Evolutionary conservation across 2,797 vertebrate species (phyloP), one percentile per base, ranked within the genome.

Genomic region (Microctenopoma steveboyesi): DNA sequence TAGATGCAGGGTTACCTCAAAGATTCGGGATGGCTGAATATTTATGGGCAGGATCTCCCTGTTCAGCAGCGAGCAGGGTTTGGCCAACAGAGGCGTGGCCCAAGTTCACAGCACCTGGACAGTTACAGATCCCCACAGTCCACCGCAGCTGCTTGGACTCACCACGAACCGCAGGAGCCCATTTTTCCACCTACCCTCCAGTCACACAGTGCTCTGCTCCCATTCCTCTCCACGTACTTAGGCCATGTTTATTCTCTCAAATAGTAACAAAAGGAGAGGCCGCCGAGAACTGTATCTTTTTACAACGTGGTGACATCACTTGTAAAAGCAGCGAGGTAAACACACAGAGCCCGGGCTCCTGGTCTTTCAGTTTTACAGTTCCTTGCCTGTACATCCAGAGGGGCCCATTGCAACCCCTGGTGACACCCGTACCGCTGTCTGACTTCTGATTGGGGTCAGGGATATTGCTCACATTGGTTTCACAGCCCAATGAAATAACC

Each of bases 251-350:
- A 87, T 87, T 79, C 90, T 89, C 83, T 88, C 73, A 83, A 85
- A 91, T 78, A 86, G 90, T 83, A 91, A 91, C 89, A 91, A 91
- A 90, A 71, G 82, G 86, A 83, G 0, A 78, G 84, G 65, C 90
- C 79, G 27, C 65, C 1, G 87, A 91, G 92, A 85, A 88, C 89
- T 76, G 86, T 92, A 92, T 87, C 73, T 79, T 93, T 93, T 93
- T 92, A 93, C 88, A 78, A 88, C 66, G 81, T 90, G 86, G 73
- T 92, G 89, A 93, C 90, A 92, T 93, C 91, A 93, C 89, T 87
- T 86, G 80, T 91, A 87, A 92, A 90, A 87, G 81, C 74, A 74
- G 61, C 51, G 69, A 85, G 71, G 86, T 89, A 91, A 89, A 92
- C 86, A 90, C 77, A 79, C 68, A 67, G 63, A 81, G 73, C 74